Base-by-base conservation (phyloP, 1,140 invertebrate species). In the Zaprionus vittiger region DNA sequence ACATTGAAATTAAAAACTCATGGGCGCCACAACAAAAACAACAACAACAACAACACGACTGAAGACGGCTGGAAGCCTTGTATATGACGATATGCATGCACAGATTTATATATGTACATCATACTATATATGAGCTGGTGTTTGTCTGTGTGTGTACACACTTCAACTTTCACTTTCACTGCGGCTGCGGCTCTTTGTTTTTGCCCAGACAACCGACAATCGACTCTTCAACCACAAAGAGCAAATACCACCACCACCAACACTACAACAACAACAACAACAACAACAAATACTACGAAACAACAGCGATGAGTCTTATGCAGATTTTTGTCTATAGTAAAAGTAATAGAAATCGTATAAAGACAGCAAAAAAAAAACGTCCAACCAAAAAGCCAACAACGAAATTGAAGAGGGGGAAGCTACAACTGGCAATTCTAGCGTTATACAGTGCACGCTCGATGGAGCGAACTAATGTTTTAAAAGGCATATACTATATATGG, bases 161-260 rank as follows among this genome's bases (percentile, higher is more conserved):
- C 71, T 67, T 82, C 71, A 83, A 91, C 89, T 91, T 91, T 91
- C 89, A 91, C 89, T 91, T 86, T 86, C 85, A 83, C 83, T 89
- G 81, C 64, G 73, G 57, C 80, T 55, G 64, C 71, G 73, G 72
- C 62, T 65, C 75, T 87, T 87, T 83, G 70, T 89, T 87, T 87
- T 90, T 79, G 79, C 85, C 65, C 87, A 81, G 81, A 89, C 84
- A 80, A 80, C 79, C 74, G 37, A 67, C 57, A 54, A 73, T 24
- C 52, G 34, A 62, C 38, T 41, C 59, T 54, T 65, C 52, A 72
- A 61, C 56, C 44, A 44, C 56, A 62, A 68, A 55, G 61, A 28
- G 47, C 28, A 64, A 73, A 65, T 11, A 34, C 31, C 31, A 34
- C 9, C 31, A 31, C 31, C 12, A 37, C 26, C 60, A 59, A 9